Percentiles rank a stretch among this genome's conserved stretches.
Evolutionary conservation across 2,113 vertebrate species (phyloP).

Genomic region (Mixornis gularis): DNA sequence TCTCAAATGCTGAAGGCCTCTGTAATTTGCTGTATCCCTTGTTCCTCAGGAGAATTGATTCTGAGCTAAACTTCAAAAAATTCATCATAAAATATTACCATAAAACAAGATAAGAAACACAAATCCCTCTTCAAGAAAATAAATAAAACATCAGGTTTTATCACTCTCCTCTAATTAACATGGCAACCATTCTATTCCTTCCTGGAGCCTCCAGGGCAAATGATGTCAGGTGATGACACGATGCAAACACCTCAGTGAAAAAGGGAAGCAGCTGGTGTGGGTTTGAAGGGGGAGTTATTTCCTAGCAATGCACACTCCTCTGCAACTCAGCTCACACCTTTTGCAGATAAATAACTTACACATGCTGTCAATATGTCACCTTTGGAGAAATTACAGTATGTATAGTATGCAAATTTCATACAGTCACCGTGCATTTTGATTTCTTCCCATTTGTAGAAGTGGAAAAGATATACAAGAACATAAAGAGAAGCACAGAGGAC

Average conservation of each 20-base stretch:
- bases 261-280: slow-evolving; percentile 7
- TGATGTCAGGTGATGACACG: slow-evolving; percentile 14
- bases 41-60: not conserved
- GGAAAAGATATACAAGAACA: not conserved
- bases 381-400: slow-evolving; percentile 26
- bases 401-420: slow-evolving; percentile 12
- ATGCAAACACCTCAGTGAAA: not conserved
- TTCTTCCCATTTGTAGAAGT: not conserved
- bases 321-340: slow-evolving; percentile 7
- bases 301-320: not conserved
- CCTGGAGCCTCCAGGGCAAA: slow-evolving; percentile 19
- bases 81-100: slow-evolving; percentile 40
- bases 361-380: not conserved
- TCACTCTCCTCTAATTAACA: slow-evolving; percentile 42
- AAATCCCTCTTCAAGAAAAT: slow-evolving; percentile 53
- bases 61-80: slow-evolving; percentile 30
- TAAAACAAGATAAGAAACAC: slow-evolving; percentile 31
- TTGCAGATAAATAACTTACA: slow-evolving; percentile 10
- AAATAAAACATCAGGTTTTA: slow-evolving; percentile 62
- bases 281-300: not conserved
- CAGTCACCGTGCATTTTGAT: not conserved
- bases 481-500: not conserved
- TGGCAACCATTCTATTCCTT: slow-evolving; percentile 24
- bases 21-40: slow-evolving; percentile 2
- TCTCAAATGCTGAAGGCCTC: not conserved